Base-by-base conservation (phyloP, 2,888 invertebrate species). In the Metalampra italica region DNA sequence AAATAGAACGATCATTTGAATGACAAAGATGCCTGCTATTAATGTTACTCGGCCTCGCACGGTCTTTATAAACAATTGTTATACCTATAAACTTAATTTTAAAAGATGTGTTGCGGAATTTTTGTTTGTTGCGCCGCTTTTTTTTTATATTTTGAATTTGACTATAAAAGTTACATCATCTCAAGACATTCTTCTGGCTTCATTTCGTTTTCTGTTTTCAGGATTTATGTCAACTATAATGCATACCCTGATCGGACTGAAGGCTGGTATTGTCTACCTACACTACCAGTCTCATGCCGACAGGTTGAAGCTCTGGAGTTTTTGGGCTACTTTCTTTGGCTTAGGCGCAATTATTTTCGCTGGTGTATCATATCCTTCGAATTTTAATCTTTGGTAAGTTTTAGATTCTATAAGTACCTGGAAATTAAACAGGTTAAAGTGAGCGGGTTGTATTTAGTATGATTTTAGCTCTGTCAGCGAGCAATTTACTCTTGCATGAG, bases 351-450 rank as follows among this genome's bases (percentile, higher is more conserved):
- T 49, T 0, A 43, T 48, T 3, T 52, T 59, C 12, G 54, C 52
- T 39, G 51, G 29, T 4, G 43, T 50, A 14, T 49, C 57, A 7
- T 42, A 42, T n/a, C 49, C 46, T 3, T 30, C 54, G 15, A 22
- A 56, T 4, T 56, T 53, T 51, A 60, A 60, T 47, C 51, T 57
- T 14, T 51, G 52, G 57, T 57, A 47, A 52, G 55, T 47, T 29
- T n/a, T 29, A n/a, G n/a, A n/a, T n/a, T n/a, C n/a, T n/a, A n/a
- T 34, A 13, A 1, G 1, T 22, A 32, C 41, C n/a, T n/a, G n/a
- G n/a, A n/a, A n/a, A n/a, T n/a, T n/a, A n/a, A n/a, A n/a, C n/a
- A n/a, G n/a, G n/a, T n/a, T n/a, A n/a, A n/a, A n/a, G n/a, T n/a
- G n/a, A n/a, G n/a, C n/a, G n/a, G n/a, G 13, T 43, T 29, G 8